Conservation (phyloP, 2,113 vertebrate genomes). For the Oryzias curvinotus region DNA sequence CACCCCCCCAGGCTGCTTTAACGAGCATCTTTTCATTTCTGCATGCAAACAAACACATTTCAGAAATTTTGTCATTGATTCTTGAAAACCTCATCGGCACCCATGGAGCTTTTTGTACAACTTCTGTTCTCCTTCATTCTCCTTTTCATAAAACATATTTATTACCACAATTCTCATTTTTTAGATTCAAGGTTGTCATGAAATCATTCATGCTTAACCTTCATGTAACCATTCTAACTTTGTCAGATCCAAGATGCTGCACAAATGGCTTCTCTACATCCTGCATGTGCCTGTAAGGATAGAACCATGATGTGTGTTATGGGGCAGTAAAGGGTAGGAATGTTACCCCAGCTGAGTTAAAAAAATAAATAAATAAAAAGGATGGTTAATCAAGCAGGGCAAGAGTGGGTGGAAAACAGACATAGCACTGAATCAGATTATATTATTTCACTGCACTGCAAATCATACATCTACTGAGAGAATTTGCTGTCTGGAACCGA, state of each 20-base stretch:
- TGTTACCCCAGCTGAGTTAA: conserved; percentile 40
- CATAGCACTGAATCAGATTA: conserved; percentile 54
- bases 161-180: conserved; percentile 69
- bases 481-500: conserved; percentile 36
- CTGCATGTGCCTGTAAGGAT: too few relatives aligned
- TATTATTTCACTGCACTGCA: conserved; percentile 50
- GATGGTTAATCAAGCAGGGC: conserved; percentile 61
- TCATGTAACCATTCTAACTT: conserved; percentile 56
- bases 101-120: conserved; percentile 1
- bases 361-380: conserved; percentile 11
- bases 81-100: background rate
- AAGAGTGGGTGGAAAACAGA: conserved; percentile 56
- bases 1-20: conserved; percentile 12
- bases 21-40: conserved; percentile 14
- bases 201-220: conserved; percentile 55
- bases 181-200: conserved; percentile 64
- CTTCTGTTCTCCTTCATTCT: background rate
- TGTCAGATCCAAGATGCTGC: conserved; percentile 29
- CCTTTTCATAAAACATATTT: conserved; percentile 44
- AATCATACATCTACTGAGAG: conserved; percentile 53
- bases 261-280: conserved; percentile 12
- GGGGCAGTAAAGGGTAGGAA: conserved; percentile 30
- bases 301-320: too few relatives aligned
- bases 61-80: conserved; percentile 1
- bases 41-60: conserved; percentile 7